Conservation (phyloP, 2,888 invertebrate genomes). For the Calliphora vomitoria region DNA sequence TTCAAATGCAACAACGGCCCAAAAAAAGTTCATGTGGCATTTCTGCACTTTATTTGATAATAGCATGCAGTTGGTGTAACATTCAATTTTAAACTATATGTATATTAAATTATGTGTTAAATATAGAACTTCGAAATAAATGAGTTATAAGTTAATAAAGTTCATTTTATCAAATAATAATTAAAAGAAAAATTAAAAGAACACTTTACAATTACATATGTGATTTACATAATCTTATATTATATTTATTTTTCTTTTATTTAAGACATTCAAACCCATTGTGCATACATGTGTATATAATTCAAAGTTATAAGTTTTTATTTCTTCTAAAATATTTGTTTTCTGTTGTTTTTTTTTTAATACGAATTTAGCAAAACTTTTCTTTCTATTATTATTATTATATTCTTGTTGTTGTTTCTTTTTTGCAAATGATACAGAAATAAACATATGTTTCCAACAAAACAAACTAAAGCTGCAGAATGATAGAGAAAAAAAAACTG, state of each 20-base stretch:
- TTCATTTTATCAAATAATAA: too few species aligned
- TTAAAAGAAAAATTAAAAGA: too few species aligned
- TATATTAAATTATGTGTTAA: too few species aligned
- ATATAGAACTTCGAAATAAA: too few species aligned
- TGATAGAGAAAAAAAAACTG: slow-evolving; percentile 71
- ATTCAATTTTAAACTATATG: too few species aligned
- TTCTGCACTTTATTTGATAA: too few species aligned
- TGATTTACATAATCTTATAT: background rate
- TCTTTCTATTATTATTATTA: slow-evolving; percentile 13
- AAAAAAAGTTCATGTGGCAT: too few species aligned
- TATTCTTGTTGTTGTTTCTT: slow-evolving; percentile 12
- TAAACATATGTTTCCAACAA: slow-evolving; percentile 61
- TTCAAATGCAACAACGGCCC: too few species aligned
- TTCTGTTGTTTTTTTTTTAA: slow-evolving; percentile 52
- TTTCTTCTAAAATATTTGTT: slow-evolving; percentile 64
- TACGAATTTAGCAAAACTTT: slow-evolving; percentile 72
- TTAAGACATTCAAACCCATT: slow-evolving; percentile 6
- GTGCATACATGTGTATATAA: slow-evolving; percentile 44
- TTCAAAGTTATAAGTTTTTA: slow-evolving; percentile 65
- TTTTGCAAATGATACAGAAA: slow-evolving; percentile 47
- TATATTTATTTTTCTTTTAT: too few species aligned
- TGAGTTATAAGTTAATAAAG: too few species aligned
- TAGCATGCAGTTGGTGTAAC: too few species aligned
- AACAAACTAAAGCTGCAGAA: slow-evolving; percentile 57
- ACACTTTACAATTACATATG: background rate